Evolutionary conservation across 2,888 invertebrate species (phyloP), one percentile per base, ranked within the genome.

Genomic region (Calameuta pallipes): DNA sequence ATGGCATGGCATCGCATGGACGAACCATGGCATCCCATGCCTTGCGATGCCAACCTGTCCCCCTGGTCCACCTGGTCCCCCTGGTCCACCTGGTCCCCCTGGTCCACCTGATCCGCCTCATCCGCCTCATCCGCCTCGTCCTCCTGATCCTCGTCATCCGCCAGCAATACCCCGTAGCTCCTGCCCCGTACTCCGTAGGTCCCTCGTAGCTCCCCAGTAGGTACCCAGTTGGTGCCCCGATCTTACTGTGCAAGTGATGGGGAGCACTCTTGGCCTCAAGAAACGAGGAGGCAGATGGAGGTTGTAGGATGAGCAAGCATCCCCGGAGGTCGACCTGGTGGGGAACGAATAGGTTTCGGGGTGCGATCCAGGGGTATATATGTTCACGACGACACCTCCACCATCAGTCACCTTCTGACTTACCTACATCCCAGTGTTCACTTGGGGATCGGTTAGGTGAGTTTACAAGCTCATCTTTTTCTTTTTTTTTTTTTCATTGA

Each of bases 381-480:
- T 89, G 86, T 85, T 89, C 88, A 85, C 86, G 82, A 86, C 83
- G 84, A 88, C 85, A 89, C 86, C 86, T 88, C 86, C 85, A 86
- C 85, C 88, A 88, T 88, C 90, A 90, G 90, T 90, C 89, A 89
- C 86, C 87, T 85, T 85, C 88, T 87, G 89, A 86, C 89, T 90
- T 89, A 85, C 85, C 87, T 85, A 84, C 85, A 83, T 85, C 84
- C 84, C 84, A 86, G 85, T 87, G 86, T 86, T 81, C 84, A 85
- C 82, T 81, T 82, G 85, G 85, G 85, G 83, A 87, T 87, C 86
- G 86, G 83, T 84, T 85, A 83, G 89, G 89, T 89, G 87, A 89
- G 89, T 89, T 36, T 15, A 41, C 41, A 41, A 15, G 41, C 41
- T 41, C 41, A 41, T 41, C 41, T 41, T 15, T 4, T 41, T 31